A percentile compares a stretch with the other conserved stretches of the same genome.
Evolutionary conservation across 2,888 invertebrate species (phyloP).

Genomic region (Polydesmus complanatus): DNA sequence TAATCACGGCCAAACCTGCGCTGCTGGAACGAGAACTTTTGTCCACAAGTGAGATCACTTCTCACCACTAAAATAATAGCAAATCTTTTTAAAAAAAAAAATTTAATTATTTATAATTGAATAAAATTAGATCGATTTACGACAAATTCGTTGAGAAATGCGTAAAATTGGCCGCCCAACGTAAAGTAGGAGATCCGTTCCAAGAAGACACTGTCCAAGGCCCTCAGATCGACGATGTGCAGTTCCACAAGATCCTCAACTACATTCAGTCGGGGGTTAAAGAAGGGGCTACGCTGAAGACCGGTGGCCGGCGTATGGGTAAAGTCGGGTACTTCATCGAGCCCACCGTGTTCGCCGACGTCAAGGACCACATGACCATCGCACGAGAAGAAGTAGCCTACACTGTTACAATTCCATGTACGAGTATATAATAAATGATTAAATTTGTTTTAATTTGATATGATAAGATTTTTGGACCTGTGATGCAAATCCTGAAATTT

Average conservation of each 20-base stretch:
- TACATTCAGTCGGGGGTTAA: slow-evolving; percentile 30
- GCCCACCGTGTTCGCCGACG: slow-evolving; percentile 32
- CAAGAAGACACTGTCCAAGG: slow-evolving; percentile 25
- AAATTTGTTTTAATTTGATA: slow-evolving; percentile 4
- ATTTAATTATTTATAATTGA: too few relatives aligned
- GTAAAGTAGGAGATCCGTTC: slow-evolving; percentile 29
- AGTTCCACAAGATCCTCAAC: slow-evolving; percentile 30
- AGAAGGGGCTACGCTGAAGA: slow-evolving; percentile 31
- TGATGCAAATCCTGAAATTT: slow-evolving; percentile 72
- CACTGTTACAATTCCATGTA: neutral
- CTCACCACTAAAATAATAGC: too few relatives aligned
- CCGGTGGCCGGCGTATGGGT: slow-evolving; percentile 29
- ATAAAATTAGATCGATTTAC: too few relatives aligned
- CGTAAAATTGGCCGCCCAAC: slow-evolving; percentile 19
- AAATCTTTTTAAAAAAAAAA: too few relatives aligned
- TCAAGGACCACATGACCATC: slow-evolving; percentile 31
- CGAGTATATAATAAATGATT: neutral
- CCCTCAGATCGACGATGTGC: slow-evolving; percentile 28
- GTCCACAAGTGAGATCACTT: slow-evolving; percentile 36
- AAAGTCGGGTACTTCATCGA: slow-evolving; percentile 30
- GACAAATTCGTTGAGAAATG: slow-evolving; percentile 34
- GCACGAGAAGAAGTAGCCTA: slow-evolving; percentile 29
- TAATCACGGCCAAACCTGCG: slow-evolving; percentile 35
- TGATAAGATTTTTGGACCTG: slow-evolving; percentile 72
- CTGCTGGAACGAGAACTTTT: slow-evolving; percentile 32